Evolutionary conservation across 1,140 invertebrate species (phyloP).

Genomic region (Agraylea sexmaculata): DNA sequence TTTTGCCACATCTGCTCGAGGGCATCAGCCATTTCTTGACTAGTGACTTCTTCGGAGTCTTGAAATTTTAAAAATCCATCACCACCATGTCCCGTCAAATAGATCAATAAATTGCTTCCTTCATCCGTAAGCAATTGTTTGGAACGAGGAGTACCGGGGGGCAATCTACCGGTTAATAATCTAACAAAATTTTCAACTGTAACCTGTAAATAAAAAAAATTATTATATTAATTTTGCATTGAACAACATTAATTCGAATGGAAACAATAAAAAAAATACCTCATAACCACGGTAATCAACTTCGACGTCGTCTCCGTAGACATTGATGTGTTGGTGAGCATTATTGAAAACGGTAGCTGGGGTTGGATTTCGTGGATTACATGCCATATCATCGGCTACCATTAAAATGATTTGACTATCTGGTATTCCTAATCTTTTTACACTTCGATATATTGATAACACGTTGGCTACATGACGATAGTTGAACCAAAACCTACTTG

Average conservation of each 20-base stretch:
- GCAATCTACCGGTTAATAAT: constrained; percentile 81
- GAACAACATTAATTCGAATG: not conserved
- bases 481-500: constrained; percentile 99
- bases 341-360: constrained; percentile 99
- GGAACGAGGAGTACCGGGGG: constrained; percentile 83
- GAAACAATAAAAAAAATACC: constrained; percentile 36
- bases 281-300: constrained; percentile 98
- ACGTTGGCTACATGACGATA: constrained; percentile 99
- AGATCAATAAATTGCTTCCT: constrained; percentile 94
- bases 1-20: constrained; percentile 99
- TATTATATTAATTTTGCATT: constrained; percentile 4
- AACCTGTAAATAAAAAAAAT: constrained; percentile 42
- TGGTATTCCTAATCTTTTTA: constrained; percentile 94
- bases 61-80: constrained; percentile 99
- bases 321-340: constrained; percentile 95
- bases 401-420: constrained; percentile 96
- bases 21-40: constrained; percentile 95
- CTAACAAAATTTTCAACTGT: constrained; percentile 99
- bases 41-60: constrained; percentile 99
- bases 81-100: constrained; percentile 94
- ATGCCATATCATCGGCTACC: constrained; percentile 99
- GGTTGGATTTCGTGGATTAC: constrained; percentile 92
- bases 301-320: constrained; percentile 98
- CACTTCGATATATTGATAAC: constrained; percentile 93
- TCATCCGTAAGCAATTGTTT: constrained; percentile 94